A percentile compares a stretch with the other conserved stretches of the same genome.
phyloP scores from a whole-genome alignment of 2,797 vertebrate species.

The Ctenochaetus hawaiiensis region DNA sequence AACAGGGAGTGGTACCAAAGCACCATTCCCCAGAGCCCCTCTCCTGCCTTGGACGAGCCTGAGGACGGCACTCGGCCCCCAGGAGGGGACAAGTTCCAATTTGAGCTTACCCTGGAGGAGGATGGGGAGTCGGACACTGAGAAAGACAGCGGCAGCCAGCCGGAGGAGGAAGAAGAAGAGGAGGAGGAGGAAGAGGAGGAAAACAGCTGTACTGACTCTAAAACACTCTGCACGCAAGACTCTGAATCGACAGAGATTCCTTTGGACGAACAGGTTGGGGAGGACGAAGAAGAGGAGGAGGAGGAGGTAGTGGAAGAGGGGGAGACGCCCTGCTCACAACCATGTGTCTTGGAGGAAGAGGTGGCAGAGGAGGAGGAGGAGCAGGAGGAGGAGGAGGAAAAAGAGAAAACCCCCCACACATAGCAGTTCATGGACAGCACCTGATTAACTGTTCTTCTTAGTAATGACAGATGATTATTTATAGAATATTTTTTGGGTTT shows the following conservation, averaged over 20 bases:
- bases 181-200: slow-evolving; percentile 92
- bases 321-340: slow-evolving; percentile 81
- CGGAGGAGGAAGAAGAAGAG: slow-evolving; percentile 93
- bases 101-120: slow-evolving; percentile 97
- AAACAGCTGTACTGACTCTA: slow-evolving; percentile 98
- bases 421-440: slow-evolving; percentile 86
- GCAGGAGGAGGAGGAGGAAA: slow-evolving; percentile 77
- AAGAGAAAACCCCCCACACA: slow-evolving; percentile 88
- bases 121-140: slow-evolving; percentile 98
- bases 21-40: slow-evolving; percentile 99
- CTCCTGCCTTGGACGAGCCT: slow-evolving; percentile 91
- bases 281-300: slow-evolving; percentile 85
- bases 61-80: slow-evolving; percentile 91
- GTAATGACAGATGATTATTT: slow-evolving; percentile 87
- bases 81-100: slow-evolving; percentile 97
- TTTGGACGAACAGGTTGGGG: slow-evolving; percentile 95
- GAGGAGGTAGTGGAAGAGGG: slow-evolving; percentile 73
- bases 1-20: slow-evolving; percentile 99
- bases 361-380: slow-evolving; percentile 79
- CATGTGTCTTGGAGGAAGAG: slow-evolving; percentile 84
- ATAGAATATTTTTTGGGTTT: slow-evolving; percentile 82
- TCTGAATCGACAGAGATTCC: slow-evolving; percentile 98
- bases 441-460: slow-evolving; percentile 84
- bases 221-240: slow-evolving; percentile 99
- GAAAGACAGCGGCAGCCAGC: slow-evolving; percentile 97